A percentile compares a stretch with the other conserved stretches of the same genome.
phyloP scores from a whole-genome alignment of 2,113 vertebrate species.

The Coryphaenoides rupestris region DNA sequence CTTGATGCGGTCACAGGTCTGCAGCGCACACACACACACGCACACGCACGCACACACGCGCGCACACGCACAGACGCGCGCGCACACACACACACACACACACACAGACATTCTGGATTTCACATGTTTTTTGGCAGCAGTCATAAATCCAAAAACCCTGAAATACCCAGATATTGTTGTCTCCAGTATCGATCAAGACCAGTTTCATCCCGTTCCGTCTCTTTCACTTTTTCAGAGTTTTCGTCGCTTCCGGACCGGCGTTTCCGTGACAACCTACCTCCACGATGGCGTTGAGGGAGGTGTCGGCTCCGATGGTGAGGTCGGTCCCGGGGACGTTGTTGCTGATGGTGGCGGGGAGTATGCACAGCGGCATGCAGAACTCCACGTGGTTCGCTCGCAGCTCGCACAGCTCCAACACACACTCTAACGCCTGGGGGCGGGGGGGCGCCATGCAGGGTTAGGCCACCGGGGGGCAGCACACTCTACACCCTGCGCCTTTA shows the following conservation, averaged over 20 bases:
- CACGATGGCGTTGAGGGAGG: slow-evolving; percentile 82
- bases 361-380: slow-evolving; percentile 85
- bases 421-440: slow-evolving; percentile 80
- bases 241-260: too few species aligned
- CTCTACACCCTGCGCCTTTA: too few species aligned
- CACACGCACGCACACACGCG: neutral
- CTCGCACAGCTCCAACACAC: slow-evolving; percentile 75
- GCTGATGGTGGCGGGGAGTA: slow-evolving; percentile 90
- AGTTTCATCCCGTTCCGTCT: too few species aligned
- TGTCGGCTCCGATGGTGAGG: slow-evolving; percentile 84
- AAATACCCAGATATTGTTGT: too few species aligned
- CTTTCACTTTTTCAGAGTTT: too few species aligned
- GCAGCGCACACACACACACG: slow-evolving; percentile 27
- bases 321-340: slow-evolving; percentile 91
- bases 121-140: too few species aligned
- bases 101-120: neutral
- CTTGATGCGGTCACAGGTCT: slow-evolving; percentile 98
- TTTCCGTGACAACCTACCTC: slow-evolving; percentile 81
- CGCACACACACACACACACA: slow-evolving; percentile 1
- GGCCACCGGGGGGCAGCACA: slow-evolving; percentile 43
- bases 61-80: neutral
- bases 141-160: too few species aligned
- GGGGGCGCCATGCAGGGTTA: slow-evolving; percentile 35
- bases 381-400: slow-evolving; percentile 74
- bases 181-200: too few species aligned